Base-by-base conservation (phyloP, 92 coral and sea anemone species). In the Porites lobata region DNA sequence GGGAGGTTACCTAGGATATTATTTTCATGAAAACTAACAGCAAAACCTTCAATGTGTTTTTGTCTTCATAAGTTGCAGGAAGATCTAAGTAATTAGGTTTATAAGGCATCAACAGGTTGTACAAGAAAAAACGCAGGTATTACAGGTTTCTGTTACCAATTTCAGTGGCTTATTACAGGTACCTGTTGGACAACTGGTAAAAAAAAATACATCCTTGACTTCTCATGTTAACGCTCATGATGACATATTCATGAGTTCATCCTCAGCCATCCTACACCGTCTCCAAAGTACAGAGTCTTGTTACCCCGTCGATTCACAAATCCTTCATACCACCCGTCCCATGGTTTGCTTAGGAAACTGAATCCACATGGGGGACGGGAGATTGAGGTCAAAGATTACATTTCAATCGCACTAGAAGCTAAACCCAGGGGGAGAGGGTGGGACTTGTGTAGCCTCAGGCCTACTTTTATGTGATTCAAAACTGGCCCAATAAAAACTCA, bases 401-500 rank as follows among this genome's bases (percentile, higher is more conserved):
- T 29, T 29, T 29, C 32, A 52, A 54, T 21, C 4, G 13, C 58
- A 54, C 13, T 8, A 54, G 58, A 12, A 12, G 59, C 14, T 9
- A 9, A 9, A 54, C 11, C 15, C 0, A 56, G 61, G 14, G 13
- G 15, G 61, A 14, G 61, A 56, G 61, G 14, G 15, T 10, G 61
- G 1, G 11, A 56, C 61, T 56, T 14, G 8, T 10, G 61, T 56
- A 14, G 4, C 10, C 2, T 21, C 24, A 22, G 72, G 24, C 12
- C 6, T 22, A 24, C 47, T 24, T 14, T 52, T 24, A 11, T 53
- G 80, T 74, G 87, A 84, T 73, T 20, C 74, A 73, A 84, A 84
- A 84, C 87, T 84, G 87, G 87, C 87, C 87, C 87, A 74, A 75
- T 54, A 84, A 83, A n/a, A 62, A 58, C 14, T 82, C 77, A 54